Percentiles rank a stretch among this genome's conserved stretches.
These are phyloP conservation scores for Scaptomyza tumidula DNA, from an alignment of 2,888 invertebrate genomes.

Conservation along the genomic window DNA sequence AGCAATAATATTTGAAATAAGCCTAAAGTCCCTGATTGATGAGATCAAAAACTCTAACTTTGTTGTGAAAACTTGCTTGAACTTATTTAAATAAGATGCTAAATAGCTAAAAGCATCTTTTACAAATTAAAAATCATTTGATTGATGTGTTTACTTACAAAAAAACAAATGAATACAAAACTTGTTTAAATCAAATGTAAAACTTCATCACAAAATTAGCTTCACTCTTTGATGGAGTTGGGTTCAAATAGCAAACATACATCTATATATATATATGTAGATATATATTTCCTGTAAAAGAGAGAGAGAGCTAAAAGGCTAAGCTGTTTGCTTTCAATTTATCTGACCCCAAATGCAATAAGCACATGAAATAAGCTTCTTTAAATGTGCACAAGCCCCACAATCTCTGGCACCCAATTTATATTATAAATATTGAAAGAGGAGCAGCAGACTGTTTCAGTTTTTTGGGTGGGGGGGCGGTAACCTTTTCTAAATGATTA, in stretches of 20 bases:
- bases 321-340: constrained; percentile 44
- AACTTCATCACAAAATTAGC: too few relatives aligned
- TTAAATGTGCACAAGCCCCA: constrained; percentile 14
- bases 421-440: constrained; percentile 68
- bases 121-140: neutral
- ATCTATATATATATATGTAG: neutral
- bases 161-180: constrained; percentile 5
- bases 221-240: constrained; percentile 27
- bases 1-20: too few relatives aligned
- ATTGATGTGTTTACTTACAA: constrained; percentile 3
- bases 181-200: neutral
- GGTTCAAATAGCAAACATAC: constrained; percentile 14
- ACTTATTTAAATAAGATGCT: neutral
- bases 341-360: constrained; percentile 13
- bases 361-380: constrained; percentile 8
- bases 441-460: neutral
- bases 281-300: neutral
- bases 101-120: neutral
- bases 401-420: constrained; percentile 47
- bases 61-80: neutral
- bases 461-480: neutral
- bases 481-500: constrained; percentile 57
- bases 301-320: constrained; percentile 5
- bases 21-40: too few relatives aligned
- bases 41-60: too few relatives aligned